Conservation (phyloP, 1,140 invertebrate genomes). For the Uloborus diversus region DNA sequence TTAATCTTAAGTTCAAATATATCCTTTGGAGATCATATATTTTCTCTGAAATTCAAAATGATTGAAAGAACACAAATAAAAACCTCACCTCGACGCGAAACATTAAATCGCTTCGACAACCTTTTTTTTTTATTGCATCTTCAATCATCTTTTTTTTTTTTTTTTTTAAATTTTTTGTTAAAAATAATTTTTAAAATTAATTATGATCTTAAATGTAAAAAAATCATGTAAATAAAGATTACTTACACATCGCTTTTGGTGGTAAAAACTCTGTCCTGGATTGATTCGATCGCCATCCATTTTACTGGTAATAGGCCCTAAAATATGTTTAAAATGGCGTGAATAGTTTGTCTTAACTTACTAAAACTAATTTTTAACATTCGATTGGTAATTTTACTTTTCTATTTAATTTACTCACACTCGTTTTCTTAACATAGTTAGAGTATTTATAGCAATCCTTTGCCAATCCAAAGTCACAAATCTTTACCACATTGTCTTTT, state of each 20-base stretch:
- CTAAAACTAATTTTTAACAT: background rate
- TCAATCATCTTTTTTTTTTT: too few species aligned
- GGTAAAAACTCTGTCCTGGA: slow-evolving; percentile 65
- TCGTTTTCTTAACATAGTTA: slow-evolving; percentile 65
- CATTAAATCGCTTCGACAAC: too few species aligned
- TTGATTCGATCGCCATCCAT: slow-evolving; percentile 69
- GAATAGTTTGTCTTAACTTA: background rate
- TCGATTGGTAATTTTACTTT: background rate
- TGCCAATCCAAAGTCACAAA: slow-evolving; percentile 70
- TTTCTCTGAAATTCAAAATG: too few species aligned
- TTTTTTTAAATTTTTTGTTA: too few species aligned
- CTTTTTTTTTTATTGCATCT: too few species aligned
- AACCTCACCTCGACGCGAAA: too few species aligned
- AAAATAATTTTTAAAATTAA: too few species aligned
- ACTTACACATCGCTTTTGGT: slow-evolving; percentile 67
- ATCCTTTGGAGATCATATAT: too few species aligned
- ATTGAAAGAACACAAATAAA: too few species aligned
- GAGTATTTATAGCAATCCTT: slow-evolving; percentile 67
- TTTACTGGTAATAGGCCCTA: slow-evolving; percentile 68
- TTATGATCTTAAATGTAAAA: too few species aligned
- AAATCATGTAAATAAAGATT: too few species aligned
- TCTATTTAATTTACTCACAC: slow-evolving; percentile 59
- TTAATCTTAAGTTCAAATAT: too few species aligned
- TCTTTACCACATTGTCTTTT: slow-evolving; percentile 67
- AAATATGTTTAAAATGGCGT: background rate